Percentiles rank a stretch among this genome's conserved stretches.
phyloP scores from a whole-genome alignment of 2,888 invertebrate species.

The Tridacna gigas region DNA sequence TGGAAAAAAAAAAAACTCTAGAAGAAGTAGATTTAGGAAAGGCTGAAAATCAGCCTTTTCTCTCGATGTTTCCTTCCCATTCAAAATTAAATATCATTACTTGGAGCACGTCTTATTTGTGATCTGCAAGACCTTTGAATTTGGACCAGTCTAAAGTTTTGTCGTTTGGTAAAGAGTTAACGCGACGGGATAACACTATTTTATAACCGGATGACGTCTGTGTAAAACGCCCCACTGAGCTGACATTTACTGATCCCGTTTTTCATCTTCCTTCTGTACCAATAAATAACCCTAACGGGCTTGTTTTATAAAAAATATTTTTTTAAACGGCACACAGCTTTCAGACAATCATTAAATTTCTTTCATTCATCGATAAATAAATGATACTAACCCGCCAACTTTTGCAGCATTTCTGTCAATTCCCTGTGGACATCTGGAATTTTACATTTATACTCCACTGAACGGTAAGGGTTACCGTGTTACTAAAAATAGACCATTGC shows the following conservation, averaged over 20 bases:
- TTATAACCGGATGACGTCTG: constrained; percentile 9
- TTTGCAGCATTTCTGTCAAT: not conserved
- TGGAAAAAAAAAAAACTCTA: too few relatives aligned
- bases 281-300: not conserved
- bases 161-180: not conserved
- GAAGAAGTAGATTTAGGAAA: too few relatives aligned
- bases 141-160: not conserved
- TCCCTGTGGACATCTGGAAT: too few relatives aligned
- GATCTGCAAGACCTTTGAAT: not conserved
- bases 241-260: not conserved
- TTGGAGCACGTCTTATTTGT: not conserved
- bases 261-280: too few relatives aligned
- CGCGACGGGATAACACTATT: too few relatives aligned
- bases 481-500: constrained; percentile 14
- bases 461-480: constrained; percentile 8
- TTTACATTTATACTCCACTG: not conserved
- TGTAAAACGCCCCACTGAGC: constrained; percentile 17
- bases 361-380: not conserved
- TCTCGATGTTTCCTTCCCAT: not conserved
- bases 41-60: not conserved
- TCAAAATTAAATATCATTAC: not conserved
- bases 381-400: not conserved
- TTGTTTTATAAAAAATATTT: not conserved
- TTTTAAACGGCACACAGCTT: not conserved
- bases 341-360: not conserved